Evolutionary conservation across 2,113 vertebrate genomes (phyloP).

Genomic region (Phaethornis superciliosus): DNA sequence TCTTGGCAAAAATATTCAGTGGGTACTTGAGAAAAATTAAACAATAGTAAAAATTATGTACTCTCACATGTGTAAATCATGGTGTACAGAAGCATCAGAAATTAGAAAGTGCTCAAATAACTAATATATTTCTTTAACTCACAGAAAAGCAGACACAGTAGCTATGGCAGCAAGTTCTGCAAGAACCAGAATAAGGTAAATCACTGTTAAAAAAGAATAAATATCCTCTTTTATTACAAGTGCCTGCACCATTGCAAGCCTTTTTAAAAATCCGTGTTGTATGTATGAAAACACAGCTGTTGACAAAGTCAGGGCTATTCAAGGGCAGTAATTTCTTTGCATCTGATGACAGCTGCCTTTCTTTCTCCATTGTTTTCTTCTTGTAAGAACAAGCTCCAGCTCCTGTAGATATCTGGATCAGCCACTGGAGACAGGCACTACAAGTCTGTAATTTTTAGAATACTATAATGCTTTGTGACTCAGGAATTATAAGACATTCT

Average conservation of each 20-base stretch:
- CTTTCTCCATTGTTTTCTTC: background rate
- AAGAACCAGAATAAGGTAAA: background rate
- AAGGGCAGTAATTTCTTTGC: background rate
- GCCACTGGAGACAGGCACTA: background rate
- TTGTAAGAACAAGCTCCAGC: background rate
- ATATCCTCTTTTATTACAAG: background rate
- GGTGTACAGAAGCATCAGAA: background rate
- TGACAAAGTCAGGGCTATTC: background rate
- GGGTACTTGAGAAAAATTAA: background rate
- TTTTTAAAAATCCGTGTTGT: background rate
- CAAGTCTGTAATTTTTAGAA: background rate
- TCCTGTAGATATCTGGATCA: background rate
- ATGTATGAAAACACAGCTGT: constrained; percentile 1
- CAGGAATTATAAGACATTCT: background rate
- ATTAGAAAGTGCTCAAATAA: background rate
- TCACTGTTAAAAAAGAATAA: background rate
- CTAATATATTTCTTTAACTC: background rate
- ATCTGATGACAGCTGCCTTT: background rate
- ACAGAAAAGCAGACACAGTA: background rate
- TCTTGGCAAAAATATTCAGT: background rate
- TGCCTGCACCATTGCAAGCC: background rate
- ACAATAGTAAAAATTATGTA: background rate
- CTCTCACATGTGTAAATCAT: background rate
- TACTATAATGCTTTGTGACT: background rate
- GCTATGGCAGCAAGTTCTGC: background rate